Evolutionary conservation across 2,888 invertebrate genomes (phyloP).

Genomic region (Pogonocherus hispidulus): DNA sequence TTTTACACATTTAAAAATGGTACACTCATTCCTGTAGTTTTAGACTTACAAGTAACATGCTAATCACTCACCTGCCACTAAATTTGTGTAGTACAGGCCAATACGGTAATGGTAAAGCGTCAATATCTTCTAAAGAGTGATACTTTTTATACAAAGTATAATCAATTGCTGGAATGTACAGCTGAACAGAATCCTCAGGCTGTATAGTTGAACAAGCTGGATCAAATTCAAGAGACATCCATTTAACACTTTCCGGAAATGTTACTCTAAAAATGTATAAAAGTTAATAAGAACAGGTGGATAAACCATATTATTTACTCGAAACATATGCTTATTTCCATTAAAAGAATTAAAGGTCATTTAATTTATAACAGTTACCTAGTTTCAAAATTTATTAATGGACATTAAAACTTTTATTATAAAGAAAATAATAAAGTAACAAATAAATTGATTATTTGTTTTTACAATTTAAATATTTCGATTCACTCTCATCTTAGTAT

Average conservation of each 20-base stretch:
- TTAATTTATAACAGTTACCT: too few species aligned
- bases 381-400: too few species aligned
- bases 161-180: slow-evolving; percentile 75
- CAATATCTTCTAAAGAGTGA: slow-evolving; percentile 59
- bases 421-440: too few species aligned
- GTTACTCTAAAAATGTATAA: slow-evolving; percentile 74
- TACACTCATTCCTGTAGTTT: too few species aligned
- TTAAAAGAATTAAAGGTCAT: too few species aligned
- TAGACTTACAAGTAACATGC: background rate
- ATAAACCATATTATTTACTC: background rate
- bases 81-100: slow-evolving; percentile 79
- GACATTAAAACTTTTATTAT: too few species aligned
- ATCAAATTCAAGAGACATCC: slow-evolving; percentile 95
- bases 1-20: too few species aligned
- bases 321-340: too few species aligned
- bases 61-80: slow-evolving; percentile 69
- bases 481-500: too few species aligned
- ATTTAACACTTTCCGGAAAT: slow-evolving; percentile 90
- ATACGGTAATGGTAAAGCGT: slow-evolving; percentile 68
- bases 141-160: slow-evolving; percentile 38
- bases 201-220: slow-evolving; percentile 92
- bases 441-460: too few species aligned
- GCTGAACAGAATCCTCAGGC: slow-evolving; percentile 88
- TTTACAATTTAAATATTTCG: too few species aligned
- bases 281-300: background rate